phyloP scores from a whole-genome alignment of 2,113 vertebrate genomes.

The Sylvia atricapilla region DNA sequence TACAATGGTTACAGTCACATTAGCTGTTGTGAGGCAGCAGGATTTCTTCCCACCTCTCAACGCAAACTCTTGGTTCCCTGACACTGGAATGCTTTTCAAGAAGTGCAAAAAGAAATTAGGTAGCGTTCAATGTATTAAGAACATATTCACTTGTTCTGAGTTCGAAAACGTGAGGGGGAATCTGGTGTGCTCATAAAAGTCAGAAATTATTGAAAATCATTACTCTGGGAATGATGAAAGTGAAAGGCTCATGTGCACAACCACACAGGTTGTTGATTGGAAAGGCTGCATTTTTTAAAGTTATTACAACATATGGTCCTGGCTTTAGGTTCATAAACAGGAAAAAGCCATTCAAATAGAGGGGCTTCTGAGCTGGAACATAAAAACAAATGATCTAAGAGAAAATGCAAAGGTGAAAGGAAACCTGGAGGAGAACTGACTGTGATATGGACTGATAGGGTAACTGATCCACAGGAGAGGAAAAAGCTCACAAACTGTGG shows the following conservation, averaged over 20 bases:
- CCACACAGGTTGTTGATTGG: background rate
- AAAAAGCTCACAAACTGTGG: background rate
- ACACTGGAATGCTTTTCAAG: background rate
- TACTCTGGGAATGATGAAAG: background rate
- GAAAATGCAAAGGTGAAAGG: background rate
- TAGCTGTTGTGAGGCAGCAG: background rate
- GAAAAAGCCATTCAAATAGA: background rate
- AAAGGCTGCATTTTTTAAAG: background rate
- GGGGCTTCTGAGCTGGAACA: background rate
- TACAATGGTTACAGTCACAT: background rate
- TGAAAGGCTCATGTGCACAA: background rate
- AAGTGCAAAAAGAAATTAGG: background rate
- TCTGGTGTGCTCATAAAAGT: background rate
- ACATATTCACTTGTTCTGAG: background rate
- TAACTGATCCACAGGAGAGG: background rate
- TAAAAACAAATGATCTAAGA: background rate
- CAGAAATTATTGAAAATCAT: background rate
- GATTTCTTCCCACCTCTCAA: background rate
- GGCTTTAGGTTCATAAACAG: background rate
- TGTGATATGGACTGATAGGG: background rate
- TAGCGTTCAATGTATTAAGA: background rate
- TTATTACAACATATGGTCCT: background rate
- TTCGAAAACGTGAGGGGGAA: background rate
- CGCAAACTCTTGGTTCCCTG: background rate
- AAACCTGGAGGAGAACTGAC: background rate